phyloP scores from a whole-genome alignment of 1,140 invertebrate species.

The Drosophila paulistorum region DNA sequence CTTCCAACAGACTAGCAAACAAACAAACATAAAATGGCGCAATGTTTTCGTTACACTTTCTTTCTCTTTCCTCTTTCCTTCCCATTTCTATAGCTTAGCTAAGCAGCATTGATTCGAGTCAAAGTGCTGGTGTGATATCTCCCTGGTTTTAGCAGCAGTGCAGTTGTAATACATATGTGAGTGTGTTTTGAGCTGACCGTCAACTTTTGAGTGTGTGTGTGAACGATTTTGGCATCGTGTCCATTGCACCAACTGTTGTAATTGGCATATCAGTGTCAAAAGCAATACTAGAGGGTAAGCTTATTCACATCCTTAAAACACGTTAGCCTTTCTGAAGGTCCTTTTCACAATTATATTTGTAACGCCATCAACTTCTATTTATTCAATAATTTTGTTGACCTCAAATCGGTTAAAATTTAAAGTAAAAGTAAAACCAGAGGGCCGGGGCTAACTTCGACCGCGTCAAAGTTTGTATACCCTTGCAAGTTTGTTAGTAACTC shows the following conservation, averaged over 20 bases:
- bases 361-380: too few species aligned
- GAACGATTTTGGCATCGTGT: conserved; percentile 31
- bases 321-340: conserved; percentile 16
- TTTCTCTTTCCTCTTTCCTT: conserved; percentile 30
- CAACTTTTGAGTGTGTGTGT: conserved; percentile 32
- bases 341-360: background rate
- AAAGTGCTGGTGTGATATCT: conserved; percentile 35
- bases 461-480: too few species aligned
- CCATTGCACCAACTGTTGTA: conserved; percentile 51
- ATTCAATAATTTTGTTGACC: too few species aligned
- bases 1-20: conserved; percentile 18
- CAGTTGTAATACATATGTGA: background rate
- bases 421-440: too few species aligned
- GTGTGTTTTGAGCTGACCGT: conserved; percentile 32
- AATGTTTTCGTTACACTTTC: conserved; percentile 48
- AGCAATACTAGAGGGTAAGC: conserved; percentile 31
- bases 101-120: conserved; percentile 32
- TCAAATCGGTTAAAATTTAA: too few species aligned
- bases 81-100: conserved; percentile 38
- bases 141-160: conserved; percentile 28
- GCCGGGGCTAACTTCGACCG: too few species aligned
- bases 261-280: conserved; percentile 67
- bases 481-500: too few species aligned
- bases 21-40: conserved; percentile 59
- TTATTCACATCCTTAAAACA: conserved; percentile 21